Evolutionary conservation across 1,140 invertebrate species (phyloP).

Genomic region (Oscheius sp.): DNA sequence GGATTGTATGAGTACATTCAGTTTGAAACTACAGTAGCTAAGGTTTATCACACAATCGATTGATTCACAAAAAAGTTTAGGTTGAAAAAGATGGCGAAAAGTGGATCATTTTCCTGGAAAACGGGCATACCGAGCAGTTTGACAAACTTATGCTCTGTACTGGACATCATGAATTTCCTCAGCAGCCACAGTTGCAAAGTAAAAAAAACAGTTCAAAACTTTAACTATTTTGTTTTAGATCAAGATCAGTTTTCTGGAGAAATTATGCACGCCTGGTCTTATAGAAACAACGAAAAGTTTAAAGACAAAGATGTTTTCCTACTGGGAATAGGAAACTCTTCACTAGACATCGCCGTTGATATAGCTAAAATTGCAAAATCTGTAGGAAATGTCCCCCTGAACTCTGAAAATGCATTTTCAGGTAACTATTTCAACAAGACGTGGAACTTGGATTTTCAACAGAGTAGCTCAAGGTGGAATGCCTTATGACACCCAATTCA

Average conservation of each 20-base stretch:
- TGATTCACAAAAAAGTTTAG: not conserved
- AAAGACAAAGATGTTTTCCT: conserved; percentile 64
- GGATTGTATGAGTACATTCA: conserved; percentile 57
- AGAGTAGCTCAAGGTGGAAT: conserved; percentile 57
- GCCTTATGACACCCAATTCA: conserved; percentile 56
- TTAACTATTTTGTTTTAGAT: conserved; percentile 10
- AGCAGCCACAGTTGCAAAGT: conserved; percentile 59
- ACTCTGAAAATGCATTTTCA: conserved; percentile 42
- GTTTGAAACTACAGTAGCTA: conserved; percentile 60
- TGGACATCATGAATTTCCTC: conserved; percentile 62
- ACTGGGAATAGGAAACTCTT: conserved; percentile 68
- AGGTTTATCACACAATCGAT: conserved; percentile 33
- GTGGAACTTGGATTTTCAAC: conserved; percentile 64
- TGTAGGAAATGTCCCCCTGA: conserved; percentile 54
- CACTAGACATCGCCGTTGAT: conserved; percentile 66
- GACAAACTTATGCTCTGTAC: conserved; percentile 63
- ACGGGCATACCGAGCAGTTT: conserved; percentile 42
- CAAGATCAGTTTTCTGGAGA: conserved; percentile 63
- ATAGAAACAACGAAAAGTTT: conserved; percentile 60
- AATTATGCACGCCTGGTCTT: conserved; percentile 64
- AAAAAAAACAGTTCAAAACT: not conserved
- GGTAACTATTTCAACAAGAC: conserved; percentile 64
- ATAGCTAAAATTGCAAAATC: conserved; percentile 63
- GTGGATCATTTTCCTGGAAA: conserved; percentile 39
- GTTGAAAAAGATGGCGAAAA: conserved; percentile 24